Conservation (phyloP, 1,140 invertebrate species). For the Zaprionus tsacasi region DNA sequence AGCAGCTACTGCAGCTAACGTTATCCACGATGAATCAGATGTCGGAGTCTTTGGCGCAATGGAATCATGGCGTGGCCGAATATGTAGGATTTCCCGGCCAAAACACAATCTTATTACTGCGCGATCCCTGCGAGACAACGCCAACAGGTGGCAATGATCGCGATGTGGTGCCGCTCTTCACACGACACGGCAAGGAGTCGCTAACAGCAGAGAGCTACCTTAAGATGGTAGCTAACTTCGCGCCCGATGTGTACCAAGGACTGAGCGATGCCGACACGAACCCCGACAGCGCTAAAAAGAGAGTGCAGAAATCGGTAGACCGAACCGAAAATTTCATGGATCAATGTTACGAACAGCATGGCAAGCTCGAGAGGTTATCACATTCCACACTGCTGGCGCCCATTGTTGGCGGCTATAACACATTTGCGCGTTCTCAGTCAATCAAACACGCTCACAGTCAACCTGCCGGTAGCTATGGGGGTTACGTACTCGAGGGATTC, state of each 20-base stretch:
- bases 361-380: constrained; percentile 85
- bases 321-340: constrained; percentile 87
- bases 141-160: constrained; percentile 88
- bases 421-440: constrained; percentile 86
- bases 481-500: constrained; percentile 92
- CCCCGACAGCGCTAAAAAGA: constrained; percentile 87
- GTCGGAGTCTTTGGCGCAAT: constrained; percentile 85
- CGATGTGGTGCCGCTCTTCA: constrained; percentile 89
- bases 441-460: constrained; percentile 87
- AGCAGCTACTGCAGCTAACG: constrained; percentile 86
- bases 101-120: constrained; percentile 87
- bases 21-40: constrained; percentile 86
- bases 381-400: constrained; percentile 85
- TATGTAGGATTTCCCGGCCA: constrained; percentile 88
- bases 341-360: constrained; percentile 86
- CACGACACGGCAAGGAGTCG: constrained; percentile 88
- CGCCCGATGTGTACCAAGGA: constrained; percentile 91
- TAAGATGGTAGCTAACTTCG: constrained; percentile 90
- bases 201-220: constrained; percentile 88
- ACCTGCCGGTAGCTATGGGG: constrained; percentile 85
- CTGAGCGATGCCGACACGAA: constrained; percentile 93
- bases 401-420: constrained; percentile 90
- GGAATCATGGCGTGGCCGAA: constrained; percentile 84
- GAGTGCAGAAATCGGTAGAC: constrained; percentile 88
- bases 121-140: constrained; percentile 87